Percentiles rank a stretch among this genome's conserved stretches.
Evolutionary conservation across 2,113 vertebrate genomes (phyloP).

Genomic region (Sisor rabdophorus): DNA sequence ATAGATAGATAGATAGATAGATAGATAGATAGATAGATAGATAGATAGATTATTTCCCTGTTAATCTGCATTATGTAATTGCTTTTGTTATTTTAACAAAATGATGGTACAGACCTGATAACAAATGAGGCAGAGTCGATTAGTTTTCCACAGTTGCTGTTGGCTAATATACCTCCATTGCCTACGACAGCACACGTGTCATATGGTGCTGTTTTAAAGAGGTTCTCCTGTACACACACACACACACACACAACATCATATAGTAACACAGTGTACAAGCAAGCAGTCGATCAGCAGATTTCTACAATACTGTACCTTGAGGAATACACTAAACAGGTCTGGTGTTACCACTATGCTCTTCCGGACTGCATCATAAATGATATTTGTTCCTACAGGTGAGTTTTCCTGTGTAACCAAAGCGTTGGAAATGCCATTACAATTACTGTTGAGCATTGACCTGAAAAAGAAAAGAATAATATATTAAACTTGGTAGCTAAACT

Average conservation of each 20-base stretch:
- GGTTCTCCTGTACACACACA: constrained; percentile 56
- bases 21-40: too few relatives aligned
- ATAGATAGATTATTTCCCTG: not conserved
- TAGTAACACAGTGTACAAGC: not conserved
- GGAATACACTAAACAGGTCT: constrained; percentile 62
- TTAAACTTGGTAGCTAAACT: not conserved
- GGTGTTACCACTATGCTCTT: constrained; percentile 58
- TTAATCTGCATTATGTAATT: too few relatives aligned
- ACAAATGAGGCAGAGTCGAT: constrained; percentile 75
- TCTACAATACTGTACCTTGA: constrained; percentile 55
- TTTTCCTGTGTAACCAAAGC: constrained; percentile 68
- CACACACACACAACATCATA: constrained; percentile 33
- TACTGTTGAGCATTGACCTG: constrained; percentile 59
- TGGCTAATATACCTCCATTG: constrained; percentile 77
- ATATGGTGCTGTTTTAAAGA: constrained; percentile 59
- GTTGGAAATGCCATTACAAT: constrained; percentile 58
- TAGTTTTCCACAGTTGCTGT: constrained; percentile 76
- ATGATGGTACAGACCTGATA: constrained; percentile 34
- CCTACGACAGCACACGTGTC: constrained; percentile 77
- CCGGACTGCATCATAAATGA: constrained; percentile 66
- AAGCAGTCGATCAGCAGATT: not conserved
- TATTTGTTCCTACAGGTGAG: constrained; percentile 63
- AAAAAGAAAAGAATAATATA: not conserved
- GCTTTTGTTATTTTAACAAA: not conserved
- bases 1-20: too few relatives aligned